Evolutionary conservation across 2,113 vertebrate genomes (phyloP).

Genomic region (Aegotheles bennettii): DNA sequence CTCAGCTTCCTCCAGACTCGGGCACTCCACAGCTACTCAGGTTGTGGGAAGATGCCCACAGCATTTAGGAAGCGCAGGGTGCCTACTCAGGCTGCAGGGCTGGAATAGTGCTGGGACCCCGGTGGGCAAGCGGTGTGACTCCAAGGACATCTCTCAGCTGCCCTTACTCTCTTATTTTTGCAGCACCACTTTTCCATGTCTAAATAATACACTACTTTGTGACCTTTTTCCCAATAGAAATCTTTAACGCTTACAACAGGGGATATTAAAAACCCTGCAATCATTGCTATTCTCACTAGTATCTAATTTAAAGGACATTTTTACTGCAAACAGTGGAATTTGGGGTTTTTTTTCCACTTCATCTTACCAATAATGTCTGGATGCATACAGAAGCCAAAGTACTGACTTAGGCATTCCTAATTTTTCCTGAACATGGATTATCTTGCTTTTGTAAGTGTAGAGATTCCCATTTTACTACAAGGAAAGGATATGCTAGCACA

Average conservation of each 20-base stretch:
- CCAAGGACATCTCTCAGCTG: background rate
- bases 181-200: background rate
- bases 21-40: background rate
- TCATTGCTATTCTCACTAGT: background rate
- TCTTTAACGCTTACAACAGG: background rate
- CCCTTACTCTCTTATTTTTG: background rate
- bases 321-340: background rate
- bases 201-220: background rate
- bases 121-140: background rate
- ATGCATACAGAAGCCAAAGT: background rate
- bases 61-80: background rate
- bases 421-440: background rate
- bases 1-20: constrained; percentile 32
- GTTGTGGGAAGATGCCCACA: background rate
- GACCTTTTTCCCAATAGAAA: background rate
- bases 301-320: background rate
- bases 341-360: fast-evolving
- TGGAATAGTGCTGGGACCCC: background rate
- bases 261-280: background rate
- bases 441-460: background rate
- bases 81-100: background rate
- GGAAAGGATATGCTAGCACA: background rate
- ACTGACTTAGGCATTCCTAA: background rate
- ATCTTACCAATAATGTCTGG: background rate
- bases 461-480: background rate